These are phyloP conservation scores for Recurvirostra avosetta DNA, from an alignment of 2,113 vertebrate genomes.

Conservation along the genomic window DNA sequence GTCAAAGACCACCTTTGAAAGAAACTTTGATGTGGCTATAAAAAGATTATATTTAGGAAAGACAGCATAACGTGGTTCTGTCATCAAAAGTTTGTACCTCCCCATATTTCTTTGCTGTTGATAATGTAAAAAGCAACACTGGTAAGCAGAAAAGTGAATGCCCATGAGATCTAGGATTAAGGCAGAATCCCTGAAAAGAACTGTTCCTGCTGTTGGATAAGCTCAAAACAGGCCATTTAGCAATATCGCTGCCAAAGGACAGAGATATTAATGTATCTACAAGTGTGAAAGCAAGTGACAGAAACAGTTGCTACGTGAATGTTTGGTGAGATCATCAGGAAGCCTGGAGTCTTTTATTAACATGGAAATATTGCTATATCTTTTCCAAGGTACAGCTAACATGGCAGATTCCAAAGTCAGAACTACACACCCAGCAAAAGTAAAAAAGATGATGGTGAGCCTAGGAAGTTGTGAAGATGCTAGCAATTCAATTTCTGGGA, in stretches of 20 bases:
- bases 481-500: neutral
- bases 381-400: neutral
- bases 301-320: neutral
- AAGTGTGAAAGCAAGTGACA: neutral
- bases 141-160: neutral
- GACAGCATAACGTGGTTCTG: neutral
- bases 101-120: neutral
- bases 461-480: neutral
- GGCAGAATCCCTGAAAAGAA: neutral
- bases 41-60: conserved; percentile 3
- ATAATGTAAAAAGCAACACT: neutral
- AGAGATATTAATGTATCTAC: neutral
- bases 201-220: neutral
- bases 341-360: neutral
- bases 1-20: conserved; percentile 56
- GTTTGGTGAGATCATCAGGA: neutral
- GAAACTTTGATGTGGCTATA: conserved; percentile 13
- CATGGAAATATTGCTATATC: neutral
- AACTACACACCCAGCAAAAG: neutral
- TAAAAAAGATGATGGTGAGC: neutral
- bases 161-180: neutral
- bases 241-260: neutral
- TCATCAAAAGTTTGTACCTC: neutral
- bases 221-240: neutral
- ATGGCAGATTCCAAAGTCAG: neutral